Evolutionary conservation across 2,113 vertebrate genomes (phyloP).

Genomic region (Phocoena sinus): DNA sequence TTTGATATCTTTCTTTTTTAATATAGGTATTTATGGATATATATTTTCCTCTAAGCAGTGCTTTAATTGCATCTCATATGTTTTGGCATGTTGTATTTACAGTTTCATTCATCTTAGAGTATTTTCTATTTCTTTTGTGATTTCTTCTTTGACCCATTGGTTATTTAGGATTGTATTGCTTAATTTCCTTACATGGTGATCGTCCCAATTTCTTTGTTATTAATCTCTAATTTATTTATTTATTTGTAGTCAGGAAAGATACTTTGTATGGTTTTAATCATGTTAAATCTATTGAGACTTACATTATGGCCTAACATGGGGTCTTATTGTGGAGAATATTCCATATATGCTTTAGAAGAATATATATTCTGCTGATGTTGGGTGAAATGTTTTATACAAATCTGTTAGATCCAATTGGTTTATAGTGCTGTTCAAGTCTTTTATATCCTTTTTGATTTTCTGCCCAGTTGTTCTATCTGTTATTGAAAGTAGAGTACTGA

Average conservation of each 20-base stretch:
- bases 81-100: neutral
- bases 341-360: neutral
- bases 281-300: neutral
- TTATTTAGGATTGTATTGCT: neutral
- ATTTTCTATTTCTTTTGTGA: neutral
- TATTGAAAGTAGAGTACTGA: neutral
- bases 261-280: neutral
- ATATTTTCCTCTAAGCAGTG: neutral
- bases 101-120: neutral
- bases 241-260: neutral
- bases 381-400: neutral
- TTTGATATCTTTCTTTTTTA: neutral
- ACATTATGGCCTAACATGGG: neutral
- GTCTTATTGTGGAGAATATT: slow-evolving; percentile 8
- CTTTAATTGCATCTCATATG: neutral
- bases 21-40: neutral
- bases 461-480: neutral
- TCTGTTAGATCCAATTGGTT: neutral
- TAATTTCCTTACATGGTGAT: neutral
- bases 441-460: neutral
- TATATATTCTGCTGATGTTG: neutral
- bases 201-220: neutral
- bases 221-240: neutral
- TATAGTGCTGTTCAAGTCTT: slow-evolving; percentile 6
- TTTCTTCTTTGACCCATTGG: neutral